phyloP scores from a whole-genome alignment of 2,113 vertebrate species.

The Pipra filicauda region DNA sequence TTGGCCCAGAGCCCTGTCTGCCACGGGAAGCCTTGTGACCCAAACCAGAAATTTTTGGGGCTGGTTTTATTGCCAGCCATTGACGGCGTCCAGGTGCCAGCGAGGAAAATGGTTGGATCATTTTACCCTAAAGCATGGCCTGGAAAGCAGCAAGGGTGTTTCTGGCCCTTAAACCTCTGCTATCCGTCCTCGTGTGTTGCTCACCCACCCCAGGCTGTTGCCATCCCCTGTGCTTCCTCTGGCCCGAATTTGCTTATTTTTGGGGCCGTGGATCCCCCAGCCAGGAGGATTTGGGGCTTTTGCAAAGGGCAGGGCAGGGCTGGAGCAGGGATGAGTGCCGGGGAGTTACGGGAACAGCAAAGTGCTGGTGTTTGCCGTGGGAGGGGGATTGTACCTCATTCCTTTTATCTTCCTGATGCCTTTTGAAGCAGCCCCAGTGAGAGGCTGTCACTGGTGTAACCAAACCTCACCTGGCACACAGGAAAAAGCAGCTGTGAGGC shows the following conservation, averaged over 20 bases:
- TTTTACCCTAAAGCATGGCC: not conserved
- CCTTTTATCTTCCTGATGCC: not conserved
- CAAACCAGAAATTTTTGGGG: not conserved
- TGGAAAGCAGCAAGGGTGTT: not conserved
- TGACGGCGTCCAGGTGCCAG: rapidly evolving
- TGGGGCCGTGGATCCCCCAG: not conserved
- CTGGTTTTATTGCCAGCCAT: not conserved
- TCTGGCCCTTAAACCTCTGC: not conserved
- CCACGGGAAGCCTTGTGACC: not conserved
- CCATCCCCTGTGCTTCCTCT: not conserved
- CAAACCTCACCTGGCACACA: not conserved
- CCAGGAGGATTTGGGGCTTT: not conserved
- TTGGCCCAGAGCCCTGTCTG: not conserved
- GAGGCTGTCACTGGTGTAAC: not conserved
- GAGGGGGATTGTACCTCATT: not conserved
- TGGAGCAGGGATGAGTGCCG: rapidly evolving
- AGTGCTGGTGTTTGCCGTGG: not conserved
- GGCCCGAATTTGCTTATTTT: not conserved
- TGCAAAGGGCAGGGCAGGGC: not conserved
- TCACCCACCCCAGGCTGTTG: rapidly evolving
- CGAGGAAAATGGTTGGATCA: not conserved
- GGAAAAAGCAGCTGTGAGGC: constrained; percentile 26
- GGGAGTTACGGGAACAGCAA: not conserved
- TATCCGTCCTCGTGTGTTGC: not conserved
- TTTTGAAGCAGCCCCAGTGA: not conserved